Conservation (phyloP, 2,888 invertebrate species). For the Xestia xanthographa region DNA sequence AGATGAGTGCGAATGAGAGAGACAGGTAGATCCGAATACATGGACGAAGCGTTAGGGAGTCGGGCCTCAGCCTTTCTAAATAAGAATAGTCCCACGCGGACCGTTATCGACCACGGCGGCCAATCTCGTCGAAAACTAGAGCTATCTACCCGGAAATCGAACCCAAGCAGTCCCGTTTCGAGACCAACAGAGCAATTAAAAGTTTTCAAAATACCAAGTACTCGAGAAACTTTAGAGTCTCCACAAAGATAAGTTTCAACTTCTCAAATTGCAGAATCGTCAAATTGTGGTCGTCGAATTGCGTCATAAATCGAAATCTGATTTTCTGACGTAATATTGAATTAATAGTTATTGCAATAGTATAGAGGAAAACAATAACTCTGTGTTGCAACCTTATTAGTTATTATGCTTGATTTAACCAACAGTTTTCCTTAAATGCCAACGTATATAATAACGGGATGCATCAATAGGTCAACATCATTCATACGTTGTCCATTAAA, state of each 20-base stretch:
- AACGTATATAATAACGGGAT: slow-evolving; percentile 25
- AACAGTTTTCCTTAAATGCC: slow-evolving; percentile 28
- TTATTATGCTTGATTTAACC: background rate
- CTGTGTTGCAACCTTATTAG: background rate
- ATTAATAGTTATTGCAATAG: background rate
- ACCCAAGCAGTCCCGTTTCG: no score
- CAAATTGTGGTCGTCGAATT: no score
- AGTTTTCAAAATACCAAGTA: background rate
- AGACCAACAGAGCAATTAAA: background rate
- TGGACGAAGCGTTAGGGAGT: no score
- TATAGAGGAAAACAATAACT: slow-evolving; percentile 16
- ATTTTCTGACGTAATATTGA: slow-evolving; percentile 2
- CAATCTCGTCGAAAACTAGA: no score
- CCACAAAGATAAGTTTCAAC: background rate
- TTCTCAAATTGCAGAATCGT: background rate
- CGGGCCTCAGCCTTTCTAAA: background rate
- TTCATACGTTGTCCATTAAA: background rate
- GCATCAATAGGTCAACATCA: background rate
- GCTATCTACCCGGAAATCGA: no score
- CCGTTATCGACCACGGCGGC: background rate
- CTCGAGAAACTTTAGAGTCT: background rate
- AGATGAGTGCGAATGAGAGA: no score
- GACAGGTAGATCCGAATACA: no score
- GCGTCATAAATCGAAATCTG: background rate
- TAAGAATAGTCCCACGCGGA: background rate